Conservation (phyloP, 2,113 vertebrate species). For the Naja naja region DNA sequence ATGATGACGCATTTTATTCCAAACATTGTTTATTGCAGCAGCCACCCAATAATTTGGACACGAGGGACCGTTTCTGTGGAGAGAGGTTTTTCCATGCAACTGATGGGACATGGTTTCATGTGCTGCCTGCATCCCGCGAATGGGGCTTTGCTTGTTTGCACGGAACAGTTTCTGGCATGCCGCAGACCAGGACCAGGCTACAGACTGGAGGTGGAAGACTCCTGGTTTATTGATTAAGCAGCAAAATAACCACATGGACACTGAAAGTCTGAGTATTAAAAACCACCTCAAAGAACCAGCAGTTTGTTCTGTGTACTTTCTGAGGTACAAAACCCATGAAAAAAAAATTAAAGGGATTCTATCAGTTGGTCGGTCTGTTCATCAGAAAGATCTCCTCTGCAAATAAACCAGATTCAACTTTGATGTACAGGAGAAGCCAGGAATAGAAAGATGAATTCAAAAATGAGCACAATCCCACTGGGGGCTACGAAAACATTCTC, state of each 20-base stretch:
- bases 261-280: background rate
- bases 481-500: background rate
- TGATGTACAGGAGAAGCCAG: background rate
- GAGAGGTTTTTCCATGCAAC: background rate
- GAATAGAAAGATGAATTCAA: background rate
- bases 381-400: background rate
- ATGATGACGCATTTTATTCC: background rate
- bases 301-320: background rate
- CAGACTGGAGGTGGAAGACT: background rate
- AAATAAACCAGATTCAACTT: background rate
- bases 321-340: background rate
- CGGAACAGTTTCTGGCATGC: background rate
- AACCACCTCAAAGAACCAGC: too few species aligned
- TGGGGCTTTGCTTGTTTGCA: background rate
- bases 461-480: background rate
- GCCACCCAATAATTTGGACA: background rate
- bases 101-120: background rate
- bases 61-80: background rate
- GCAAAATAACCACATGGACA: background rate
- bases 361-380: background rate
- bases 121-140: background rate
- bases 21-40: background rate
- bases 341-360: background rate
- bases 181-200: too few species aligned
- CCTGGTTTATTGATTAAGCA: background rate